These are phyloP conservation scores for Gopherus flavomarginatus DNA, from an alignment of 2,113 vertebrate genomes.

Conservation along the genomic window DNA sequence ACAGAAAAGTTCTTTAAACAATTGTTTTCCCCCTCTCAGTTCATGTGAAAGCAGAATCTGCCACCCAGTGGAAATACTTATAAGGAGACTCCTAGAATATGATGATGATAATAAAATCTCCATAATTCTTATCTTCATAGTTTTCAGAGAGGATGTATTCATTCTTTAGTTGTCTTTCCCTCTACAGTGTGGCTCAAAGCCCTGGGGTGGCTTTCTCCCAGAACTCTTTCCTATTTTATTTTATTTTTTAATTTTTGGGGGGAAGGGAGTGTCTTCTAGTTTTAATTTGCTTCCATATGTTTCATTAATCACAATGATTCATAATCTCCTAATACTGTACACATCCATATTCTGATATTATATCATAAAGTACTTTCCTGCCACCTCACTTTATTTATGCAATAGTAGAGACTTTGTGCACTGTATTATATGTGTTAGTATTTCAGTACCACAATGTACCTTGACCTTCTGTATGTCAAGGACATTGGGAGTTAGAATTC, in stretches of 20 bases:
- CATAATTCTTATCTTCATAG: neutral
- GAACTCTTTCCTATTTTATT: neutral
- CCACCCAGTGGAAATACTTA: conserved; percentile 53
- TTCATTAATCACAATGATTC: neutral
- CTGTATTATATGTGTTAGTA: neutral
- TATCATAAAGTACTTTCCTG: neutral
- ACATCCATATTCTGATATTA: neutral
- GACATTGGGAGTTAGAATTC: neutral
- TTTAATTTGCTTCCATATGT: neutral
- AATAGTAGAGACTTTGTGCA: neutral
- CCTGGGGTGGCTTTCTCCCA: neutral
- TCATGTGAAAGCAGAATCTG: conserved; percentile 26
- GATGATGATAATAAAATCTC: neutral
- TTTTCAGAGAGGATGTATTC: neutral
- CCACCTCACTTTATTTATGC: neutral
- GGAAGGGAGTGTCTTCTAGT: neutral
- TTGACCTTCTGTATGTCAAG: neutral
- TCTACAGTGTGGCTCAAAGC: neutral
- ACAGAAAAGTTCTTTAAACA: neutral
- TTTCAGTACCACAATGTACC: neutral
- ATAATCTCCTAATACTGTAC: neutral
- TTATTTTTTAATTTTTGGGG: neutral
- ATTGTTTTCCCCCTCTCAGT: neutral
- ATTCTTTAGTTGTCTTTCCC: neutral
- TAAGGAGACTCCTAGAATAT: neutral